Conservation (phyloP, 1,140 invertebrate species). For the Apis mellifera region DNA sequence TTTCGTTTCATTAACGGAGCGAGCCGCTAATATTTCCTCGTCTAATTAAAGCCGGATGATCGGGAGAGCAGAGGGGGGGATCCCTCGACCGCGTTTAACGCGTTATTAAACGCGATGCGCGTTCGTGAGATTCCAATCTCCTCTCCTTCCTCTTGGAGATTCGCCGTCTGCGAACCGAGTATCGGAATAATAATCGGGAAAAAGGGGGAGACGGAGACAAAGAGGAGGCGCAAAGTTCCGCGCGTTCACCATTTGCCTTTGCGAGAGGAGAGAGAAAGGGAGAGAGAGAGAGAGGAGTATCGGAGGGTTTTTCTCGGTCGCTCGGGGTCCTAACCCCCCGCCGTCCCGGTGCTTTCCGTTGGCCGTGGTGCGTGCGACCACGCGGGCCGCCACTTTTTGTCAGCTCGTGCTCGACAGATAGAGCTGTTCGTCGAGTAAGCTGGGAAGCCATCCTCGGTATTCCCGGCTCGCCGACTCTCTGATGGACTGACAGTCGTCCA, state of each 20-base stretch:
- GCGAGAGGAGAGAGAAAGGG: background rate
- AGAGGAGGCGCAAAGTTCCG: background rate
- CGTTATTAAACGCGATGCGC: background rate
- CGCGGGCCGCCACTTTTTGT: constrained; percentile 72
- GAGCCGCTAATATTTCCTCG: no score
- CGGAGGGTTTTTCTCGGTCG: constrained; percentile 49
- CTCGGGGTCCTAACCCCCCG: constrained; percentile 52
- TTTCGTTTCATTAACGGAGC: no score
- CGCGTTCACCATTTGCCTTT: background rate
- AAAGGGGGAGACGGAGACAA: background rate
- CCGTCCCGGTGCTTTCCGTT: constrained; percentile 68
- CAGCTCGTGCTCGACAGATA: constrained; percentile 72
- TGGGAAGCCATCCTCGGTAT: constrained; percentile 75
- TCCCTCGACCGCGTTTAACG: no score
- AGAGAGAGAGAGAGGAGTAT: constrained; percentile 14
- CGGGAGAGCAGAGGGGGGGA: no score
- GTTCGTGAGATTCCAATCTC: background rate
- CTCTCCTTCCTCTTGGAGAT: background rate
- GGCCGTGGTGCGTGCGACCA: constrained; percentile 72
- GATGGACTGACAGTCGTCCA: constrained; percentile 74
- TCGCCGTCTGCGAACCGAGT: background rate
- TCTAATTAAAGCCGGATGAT: no score
- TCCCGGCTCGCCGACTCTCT: constrained; percentile 69
- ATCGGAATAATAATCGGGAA: background rate
- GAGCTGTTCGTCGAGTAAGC: constrained; percentile 77